Conservation (phyloP, 2,888 invertebrate genomes). For the Andrena camellia region DNA sequence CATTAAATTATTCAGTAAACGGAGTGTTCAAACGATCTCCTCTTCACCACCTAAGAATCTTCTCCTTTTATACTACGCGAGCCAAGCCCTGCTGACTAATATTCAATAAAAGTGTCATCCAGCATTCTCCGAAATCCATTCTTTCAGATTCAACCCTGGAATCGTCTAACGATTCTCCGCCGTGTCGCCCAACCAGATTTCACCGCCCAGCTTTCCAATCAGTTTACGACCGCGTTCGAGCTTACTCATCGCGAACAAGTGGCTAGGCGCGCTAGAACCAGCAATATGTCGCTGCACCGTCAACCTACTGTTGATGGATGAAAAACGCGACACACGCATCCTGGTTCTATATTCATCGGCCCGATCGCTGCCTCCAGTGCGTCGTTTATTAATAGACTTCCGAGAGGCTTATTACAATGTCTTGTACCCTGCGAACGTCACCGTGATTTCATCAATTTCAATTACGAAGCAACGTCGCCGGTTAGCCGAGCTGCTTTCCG, state of each 20-base stretch:
- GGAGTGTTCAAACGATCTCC: neutral
- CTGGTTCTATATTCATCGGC: constrained; percentile 34
- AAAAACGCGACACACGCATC: constrained; percentile 33
- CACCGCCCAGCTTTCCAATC: constrained; percentile 27
- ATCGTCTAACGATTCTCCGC: neutral
- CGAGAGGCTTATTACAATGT: constrained; percentile 23
- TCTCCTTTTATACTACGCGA: too few species aligned
- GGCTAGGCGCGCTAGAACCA: constrained; percentile 23
- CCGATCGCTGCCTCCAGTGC: neutral
- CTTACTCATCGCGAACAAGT: constrained; percentile 23
- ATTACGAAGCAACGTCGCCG: constrained; percentile 37
- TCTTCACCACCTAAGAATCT: too few species aligned
- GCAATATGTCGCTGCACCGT: constrained; percentile 29
- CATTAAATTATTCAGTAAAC: neutral
- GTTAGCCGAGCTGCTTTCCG: constrained; percentile 3
- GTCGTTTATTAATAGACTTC: constrained; percentile 40
- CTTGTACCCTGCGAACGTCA: neutral
- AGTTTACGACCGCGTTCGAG: constrained; percentile 32
- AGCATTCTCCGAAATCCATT: neutral
- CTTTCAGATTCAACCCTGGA: constrained; percentile 14
- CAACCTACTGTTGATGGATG: constrained; percentile 30
- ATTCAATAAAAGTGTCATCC: too few species aligned
- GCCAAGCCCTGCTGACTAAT: too few species aligned
- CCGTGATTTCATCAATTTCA: constrained; percentile 60
- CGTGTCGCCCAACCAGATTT: constrained; percentile 19